Evolutionary conservation across 2,888 invertebrate genomes (phyloP).

Genomic region (Dicyrtomina minuta): DNA sequence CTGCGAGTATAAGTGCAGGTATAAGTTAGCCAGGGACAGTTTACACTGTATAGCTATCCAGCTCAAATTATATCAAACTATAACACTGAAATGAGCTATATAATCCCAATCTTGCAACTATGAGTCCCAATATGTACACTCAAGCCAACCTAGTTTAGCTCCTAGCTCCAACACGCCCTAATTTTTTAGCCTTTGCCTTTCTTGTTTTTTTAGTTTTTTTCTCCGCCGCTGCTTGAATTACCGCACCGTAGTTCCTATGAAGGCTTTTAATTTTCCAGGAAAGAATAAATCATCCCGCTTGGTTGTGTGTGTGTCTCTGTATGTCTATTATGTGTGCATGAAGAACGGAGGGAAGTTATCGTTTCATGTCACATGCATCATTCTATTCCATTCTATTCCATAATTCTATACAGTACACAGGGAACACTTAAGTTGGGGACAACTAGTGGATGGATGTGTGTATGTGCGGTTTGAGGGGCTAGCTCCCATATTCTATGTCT

Average conservation of each 20-base stretch:
- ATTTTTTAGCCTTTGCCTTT: conserved; percentile 15
- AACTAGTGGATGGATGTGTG: too few species aligned
- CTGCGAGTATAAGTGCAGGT: too few species aligned
- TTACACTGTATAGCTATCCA: too few species aligned
- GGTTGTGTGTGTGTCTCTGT: neutral
- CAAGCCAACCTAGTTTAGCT: neutral
- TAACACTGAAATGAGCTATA: too few species aligned
- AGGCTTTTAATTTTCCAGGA: conserved; percentile 24
- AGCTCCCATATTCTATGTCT: too few species aligned
- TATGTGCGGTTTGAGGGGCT: too few species aligned
- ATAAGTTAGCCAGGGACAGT: neutral
- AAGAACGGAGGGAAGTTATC: conserved; percentile 19
- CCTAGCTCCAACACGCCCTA: conserved; percentile 6
- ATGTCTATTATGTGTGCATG: conserved; percentile 5
- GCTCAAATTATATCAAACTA: too few species aligned
- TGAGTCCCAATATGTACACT: too few species aligned
- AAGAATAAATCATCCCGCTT: conserved; percentile 16
- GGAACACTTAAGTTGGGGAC: too few species aligned
- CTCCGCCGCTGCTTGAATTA: neutral
- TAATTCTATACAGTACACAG: too few species aligned
- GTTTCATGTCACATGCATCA: conserved; percentile 25
- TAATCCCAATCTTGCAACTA: too few species aligned
- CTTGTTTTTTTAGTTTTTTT: conserved; percentile 4
- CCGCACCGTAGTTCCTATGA: neutral
- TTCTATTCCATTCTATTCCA: neutral